Percentiles rank a stretch among this genome's conserved stretches.
Conservation (phyloP, 2,797 vertebrate genomes). For the Heterohyrax brucei region DNA sequence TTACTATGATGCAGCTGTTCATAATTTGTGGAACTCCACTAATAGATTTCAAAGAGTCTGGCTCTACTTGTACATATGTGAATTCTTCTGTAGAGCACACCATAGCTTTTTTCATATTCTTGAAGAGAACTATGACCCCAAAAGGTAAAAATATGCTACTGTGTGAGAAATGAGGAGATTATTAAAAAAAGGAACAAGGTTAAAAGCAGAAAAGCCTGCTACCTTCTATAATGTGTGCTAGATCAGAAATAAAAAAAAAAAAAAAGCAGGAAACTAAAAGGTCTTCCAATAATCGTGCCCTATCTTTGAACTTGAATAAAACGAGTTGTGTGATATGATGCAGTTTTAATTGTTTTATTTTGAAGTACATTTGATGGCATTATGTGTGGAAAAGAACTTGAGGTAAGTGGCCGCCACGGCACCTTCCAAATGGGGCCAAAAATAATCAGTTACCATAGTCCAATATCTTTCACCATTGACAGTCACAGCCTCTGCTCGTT, state of each 20-base stretch:
- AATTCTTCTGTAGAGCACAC: not conserved
- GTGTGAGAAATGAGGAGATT: not conserved
- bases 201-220: slow-evolving; percentile 18
- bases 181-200: slow-evolving; percentile 47
- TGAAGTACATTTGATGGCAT: too few species aligned
- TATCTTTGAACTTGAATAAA: too few species aligned
- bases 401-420: too few species aligned
- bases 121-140: not conserved
- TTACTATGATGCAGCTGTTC: not conserved
- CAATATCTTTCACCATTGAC: too few species aligned
- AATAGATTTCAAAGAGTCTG: not conserved
- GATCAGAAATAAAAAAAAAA: not conserved
- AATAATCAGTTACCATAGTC: too few species aligned
- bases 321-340: too few species aligned
- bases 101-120: slow-evolving; percentile 38
- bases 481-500: too few species aligned
- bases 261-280: not conserved
- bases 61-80: not conserved
- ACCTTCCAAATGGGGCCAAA: too few species aligned
- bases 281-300: too few species aligned
- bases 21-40: not conserved
- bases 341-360: too few species aligned
- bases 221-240: not conserved
- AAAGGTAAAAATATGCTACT: not conserved
- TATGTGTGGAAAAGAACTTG: too few species aligned